Base-by-base conservation (phyloP, 2,113 vertebrate genomes). In the Mastomys coucha region DNA sequence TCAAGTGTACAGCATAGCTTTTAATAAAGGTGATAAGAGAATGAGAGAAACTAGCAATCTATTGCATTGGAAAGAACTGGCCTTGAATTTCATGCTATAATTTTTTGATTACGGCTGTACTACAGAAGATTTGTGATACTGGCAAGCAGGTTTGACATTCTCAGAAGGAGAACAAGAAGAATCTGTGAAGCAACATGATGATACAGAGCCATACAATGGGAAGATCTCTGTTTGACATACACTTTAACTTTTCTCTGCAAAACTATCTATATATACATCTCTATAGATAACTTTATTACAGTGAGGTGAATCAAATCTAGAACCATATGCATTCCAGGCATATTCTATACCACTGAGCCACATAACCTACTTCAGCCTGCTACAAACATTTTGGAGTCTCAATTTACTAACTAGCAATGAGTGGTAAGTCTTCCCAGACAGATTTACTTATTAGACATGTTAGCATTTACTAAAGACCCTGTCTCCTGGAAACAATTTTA, bases 1-100 rank as follows among this genome's bases (percentile, higher is more conserved):
- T 7, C 3, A 63, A 53, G 20, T 80, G 58, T 63, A n/a, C 56
- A 36, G 10, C 10, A 24, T 17, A 39, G 11, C 28, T n/a, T 70
- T 60, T 36, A 87, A 28, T n/a, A 78, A 24, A 69, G 31, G 8
- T 14, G 28, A 31, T 75, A 42, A 63, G 28, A 26, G 3, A 16
- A 9, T 14, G 42, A 76, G 19, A 16, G 45, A 67, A 76, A 81
- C 31, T 5, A 69, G 31, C 0, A 14, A 77, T n/a, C 22, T 1
- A 31, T 63, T 75, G 0, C 45, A 11, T 42, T 26, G 19, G 39
- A 53, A 60, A 5, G 56, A 1, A 0, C 2, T 17, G 12, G 13
- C 9, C 3, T 24, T 39, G 80, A 63, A 8, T 42, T 63, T 14
- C 7, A 13, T 84, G 56, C n/a, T 58, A 9, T 28, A 31, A 28